Base-by-base conservation (phyloP, 2,113 vertebrate species). In the Elephantulus edwardii region DNA sequence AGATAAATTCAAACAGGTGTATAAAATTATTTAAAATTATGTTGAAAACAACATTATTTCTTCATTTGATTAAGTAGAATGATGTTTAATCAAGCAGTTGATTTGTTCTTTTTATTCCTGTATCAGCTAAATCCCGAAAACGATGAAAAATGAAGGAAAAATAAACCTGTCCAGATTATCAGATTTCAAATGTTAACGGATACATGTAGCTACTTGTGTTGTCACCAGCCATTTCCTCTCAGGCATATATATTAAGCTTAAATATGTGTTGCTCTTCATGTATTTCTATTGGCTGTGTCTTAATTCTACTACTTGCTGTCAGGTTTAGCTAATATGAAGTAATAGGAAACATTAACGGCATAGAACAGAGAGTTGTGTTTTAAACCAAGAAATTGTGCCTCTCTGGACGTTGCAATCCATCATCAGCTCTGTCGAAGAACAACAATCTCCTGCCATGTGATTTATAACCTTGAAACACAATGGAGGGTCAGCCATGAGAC, bases 11-110 rank as follows among this genome's bases (percentile, higher is more conserved):
- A 83, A 78, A 38, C 60, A 92, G 74, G 17, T 14, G 42, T 50
- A 44, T 44, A 75, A 26, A 76, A 76, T 83, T 86, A 62, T 86
- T 74, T 78, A 92, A 78, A 88, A 70, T 72, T 74, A 44, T 50
- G 8, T 75, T 81, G 70, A 70, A 82, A 80, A 62, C 22, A 48
- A 11, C 78, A 5, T 35, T 72, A 50, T 85, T 87, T 84, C 9
- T 86, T 83, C 79, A n/a, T 50, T 91, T 88, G 42, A 71, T 86
- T 56, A 95, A 86, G 44, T 71, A 80, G 35, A 5, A 66, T 42
- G 2, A 22, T 7, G 12, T 77, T 88, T 48, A 76, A 40, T 82
- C 24, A 88, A 83, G 24, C 33, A 72, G 1, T 17, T 46, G n/a
- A 46, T 83, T 78, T 89, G 30, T 64, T 82, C 30, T 68, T 76